Percentiles rank a stretch among this genome's conserved stretches.
Conservation (phyloP, 2,113 vertebrate species). For the Anguilla rostrata region DNA sequence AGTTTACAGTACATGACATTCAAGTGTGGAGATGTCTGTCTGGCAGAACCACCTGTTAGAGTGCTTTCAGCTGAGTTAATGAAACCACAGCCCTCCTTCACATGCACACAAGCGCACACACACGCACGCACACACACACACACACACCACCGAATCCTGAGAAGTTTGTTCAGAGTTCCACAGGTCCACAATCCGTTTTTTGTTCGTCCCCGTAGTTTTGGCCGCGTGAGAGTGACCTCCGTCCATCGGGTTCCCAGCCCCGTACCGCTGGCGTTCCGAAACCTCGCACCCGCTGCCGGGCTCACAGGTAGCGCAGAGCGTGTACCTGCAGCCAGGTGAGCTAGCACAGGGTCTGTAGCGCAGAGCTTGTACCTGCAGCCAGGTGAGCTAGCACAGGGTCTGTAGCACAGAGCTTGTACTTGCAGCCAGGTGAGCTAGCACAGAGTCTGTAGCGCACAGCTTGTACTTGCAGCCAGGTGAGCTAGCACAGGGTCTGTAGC, state of each 20-base stretch:
- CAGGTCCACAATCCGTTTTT: background rate
- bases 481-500: too few relatives aligned
- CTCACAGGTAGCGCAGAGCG: constrained; percentile 2
- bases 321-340: too few relatives aligned
- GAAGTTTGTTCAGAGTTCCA: background rate
- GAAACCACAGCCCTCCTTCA: background rate
- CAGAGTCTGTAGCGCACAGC: too few relatives aligned
- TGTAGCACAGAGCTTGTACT: too few relatives aligned
- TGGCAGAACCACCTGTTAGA: constrained; percentile 10
- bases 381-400: too few relatives aligned
- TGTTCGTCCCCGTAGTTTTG: background rate
- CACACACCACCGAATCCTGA: background rate
- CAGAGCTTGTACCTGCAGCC: too few relatives aligned
- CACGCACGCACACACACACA: background rate
- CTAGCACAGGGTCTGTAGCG: too few relatives aligned
- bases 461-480: too few relatives aligned
- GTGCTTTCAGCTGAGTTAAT: constrained; percentile 25
- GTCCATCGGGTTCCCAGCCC: too few relatives aligned
- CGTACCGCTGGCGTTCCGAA: too few relatives aligned
- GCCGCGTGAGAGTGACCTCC: background rate
- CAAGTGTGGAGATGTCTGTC: constrained; percentile 34
- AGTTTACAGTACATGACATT: constrained; percentile 45
- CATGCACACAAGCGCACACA: background rate
- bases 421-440: too few relatives aligned
- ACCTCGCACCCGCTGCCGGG: constrained; percentile 14